phyloP scores from a whole-genome alignment of 2,797 vertebrate species.

The Arremon brunneinucha region DNA sequence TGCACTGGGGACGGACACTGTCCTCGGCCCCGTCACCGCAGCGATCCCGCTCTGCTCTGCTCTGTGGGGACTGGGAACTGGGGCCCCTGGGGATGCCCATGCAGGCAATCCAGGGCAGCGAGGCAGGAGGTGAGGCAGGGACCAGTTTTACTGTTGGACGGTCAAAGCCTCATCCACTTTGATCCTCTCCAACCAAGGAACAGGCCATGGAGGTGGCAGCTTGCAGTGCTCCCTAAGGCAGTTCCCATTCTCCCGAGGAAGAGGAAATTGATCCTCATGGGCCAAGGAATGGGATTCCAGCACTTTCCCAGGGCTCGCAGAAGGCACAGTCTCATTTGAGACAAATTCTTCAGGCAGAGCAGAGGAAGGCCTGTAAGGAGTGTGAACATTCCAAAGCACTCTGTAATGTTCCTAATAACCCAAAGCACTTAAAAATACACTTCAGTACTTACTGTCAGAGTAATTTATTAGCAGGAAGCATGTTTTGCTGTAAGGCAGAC shows the following conservation, averaged over 20 bases:
- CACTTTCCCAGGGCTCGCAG: not conserved
- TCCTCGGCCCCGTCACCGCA: fast-evolving
- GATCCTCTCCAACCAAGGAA: not conserved
- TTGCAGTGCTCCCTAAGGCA: not conserved
- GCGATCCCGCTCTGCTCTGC: fast-evolving
- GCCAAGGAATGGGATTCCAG: fast-evolving
- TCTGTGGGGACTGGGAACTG: fast-evolving
- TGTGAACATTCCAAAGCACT: not conserved
- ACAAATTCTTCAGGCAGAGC: not conserved
- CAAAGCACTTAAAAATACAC: not conserved
- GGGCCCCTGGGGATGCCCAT: fast-evolving
- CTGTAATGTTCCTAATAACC: not conserved
- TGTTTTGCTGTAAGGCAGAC: slow-evolving; percentile 41
- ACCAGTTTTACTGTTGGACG: not conserved
- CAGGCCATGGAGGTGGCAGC: not conserved
- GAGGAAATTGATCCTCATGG: not conserved
- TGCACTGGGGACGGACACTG: fast-evolving
- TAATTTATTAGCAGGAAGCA: slow-evolving; percentile 49
- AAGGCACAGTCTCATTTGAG: not conserved
- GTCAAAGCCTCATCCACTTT: not conserved
- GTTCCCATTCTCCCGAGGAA: not conserved
- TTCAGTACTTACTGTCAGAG: not conserved
- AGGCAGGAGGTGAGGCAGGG: not conserved
- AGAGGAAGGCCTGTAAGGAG: not conserved
- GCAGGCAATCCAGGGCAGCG: not conserved